A percentile compares a stretch with the other conserved stretches of the same genome.
phyloP scores from a whole-genome alignment of 1,140 invertebrate species.

The Rhyzopertha dominica region DNA sequence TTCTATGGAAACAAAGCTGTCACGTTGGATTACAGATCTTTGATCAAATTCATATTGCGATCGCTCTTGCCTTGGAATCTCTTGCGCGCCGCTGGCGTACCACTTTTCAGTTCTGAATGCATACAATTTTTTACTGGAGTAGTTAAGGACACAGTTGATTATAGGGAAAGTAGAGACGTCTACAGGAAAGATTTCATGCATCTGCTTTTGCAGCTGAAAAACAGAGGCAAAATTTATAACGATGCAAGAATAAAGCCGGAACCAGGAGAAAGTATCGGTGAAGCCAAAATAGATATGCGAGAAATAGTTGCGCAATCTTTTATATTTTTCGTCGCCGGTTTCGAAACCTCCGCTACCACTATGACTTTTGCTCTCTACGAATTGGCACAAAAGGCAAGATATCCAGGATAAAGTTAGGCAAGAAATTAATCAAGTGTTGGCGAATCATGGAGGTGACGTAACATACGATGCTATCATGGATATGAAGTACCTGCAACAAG shows the following conservation, averaged over 20 bases:
- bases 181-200: conserved; percentile 17
- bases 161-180: conserved; percentile 34
- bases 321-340: conserved; percentile 45
- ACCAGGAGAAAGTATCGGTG: conserved; percentile 14
- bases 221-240: conserved; percentile 34
- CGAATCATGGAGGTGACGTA: conserved; percentile 46
- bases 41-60: background rate
- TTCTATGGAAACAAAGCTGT: conserved; percentile 39
- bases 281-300: conserved; percentile 21
- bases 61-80: conserved; percentile 1
- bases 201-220: conserved; percentile 18
- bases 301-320: conserved; percentile 17
- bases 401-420: conserved; percentile 45
- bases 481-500: conserved; percentile 43
- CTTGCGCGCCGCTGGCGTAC: background rate
- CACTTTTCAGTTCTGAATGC: background rate
- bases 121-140: conserved; percentile 33
- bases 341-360: conserved; percentile 47
- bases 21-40: conserved; percentile 1
- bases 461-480: conserved; percentile 53
- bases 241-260: conserved; percentile 8
- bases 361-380: conserved; percentile 48
- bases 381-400: conserved; percentile 44
- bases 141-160: conserved; percentile 43
- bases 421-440: conserved; percentile 47